Base-by-base conservation (phyloP, 2,888 invertebrate genomes). In the Macrophya annulata region DNA sequence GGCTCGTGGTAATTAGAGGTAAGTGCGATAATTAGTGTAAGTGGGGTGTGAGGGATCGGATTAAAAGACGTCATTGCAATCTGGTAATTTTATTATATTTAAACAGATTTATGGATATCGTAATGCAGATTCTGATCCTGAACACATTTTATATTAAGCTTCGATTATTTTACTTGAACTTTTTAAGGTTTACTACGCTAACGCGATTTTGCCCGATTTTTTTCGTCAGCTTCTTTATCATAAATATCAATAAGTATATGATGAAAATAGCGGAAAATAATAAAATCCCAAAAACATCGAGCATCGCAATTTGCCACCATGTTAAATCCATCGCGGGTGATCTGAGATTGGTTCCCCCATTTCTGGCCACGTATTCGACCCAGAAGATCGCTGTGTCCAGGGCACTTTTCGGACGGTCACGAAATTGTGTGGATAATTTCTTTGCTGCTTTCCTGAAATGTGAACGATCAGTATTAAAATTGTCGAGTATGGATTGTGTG, bases 371-470 rank as follows among this genome's bases (percentile, higher is more conserved):
- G 45, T 84, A 40, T 43, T 84, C 84, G 1, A 84, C 40, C 84
- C 84, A 84, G 25, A 48, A 84, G 25, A 84, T 43, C 4, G 84
- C 84, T 43, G 84, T 84, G 55, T 84, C 84, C 43, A 84, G 21
- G 0, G 84, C 21, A n/a, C 48, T 25, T 74, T 59, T 74, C 55
- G 74, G 84, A 9, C 82, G 74, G 17, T 84, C 74, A 17, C 72
- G 84, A 43, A 84, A 84, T 51, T 51, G 4, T 37, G 21, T 15
- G 5, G 81, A 72, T 10, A 82, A 21, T 43, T 72, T 85, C 59
- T 43, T 59, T 0, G 87, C 88, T n/a, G 85, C 77, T 76, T 89
- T 59, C 76, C 90, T 90, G 48, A 48, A 76, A 51, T n/a, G 15
- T 43, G 3, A 40, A 43, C 43, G 9, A 25, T 43, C 17, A 25